Conservation (phyloP, 2,113 vertebrate species). For the Rhegmatorhina hoffmannsi region DNA sequence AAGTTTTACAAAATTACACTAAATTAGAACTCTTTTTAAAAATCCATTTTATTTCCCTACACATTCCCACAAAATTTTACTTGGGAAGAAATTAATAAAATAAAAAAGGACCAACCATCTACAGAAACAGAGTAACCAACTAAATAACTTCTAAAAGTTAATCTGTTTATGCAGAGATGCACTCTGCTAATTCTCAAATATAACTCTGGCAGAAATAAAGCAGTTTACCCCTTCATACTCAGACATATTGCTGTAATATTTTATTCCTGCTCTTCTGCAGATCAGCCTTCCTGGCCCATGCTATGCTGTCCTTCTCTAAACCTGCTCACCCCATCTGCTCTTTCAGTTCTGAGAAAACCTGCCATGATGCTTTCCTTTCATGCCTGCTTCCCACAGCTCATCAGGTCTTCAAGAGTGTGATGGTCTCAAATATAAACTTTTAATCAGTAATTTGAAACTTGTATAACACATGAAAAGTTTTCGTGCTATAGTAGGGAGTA, state of each 20-base stretch:
- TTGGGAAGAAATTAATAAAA: neutral
- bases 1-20: neutral
- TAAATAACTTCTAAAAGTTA: neutral
- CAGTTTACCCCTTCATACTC: neutral
- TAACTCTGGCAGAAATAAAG: neutral
- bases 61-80: neutral
- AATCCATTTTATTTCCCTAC: accelerated
- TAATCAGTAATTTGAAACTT: neutral
- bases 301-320: neutral
- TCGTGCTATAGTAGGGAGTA: neutral
- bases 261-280: neutral
- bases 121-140: neutral
- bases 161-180: neutral
- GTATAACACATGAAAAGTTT: neutral
- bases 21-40: neutral
- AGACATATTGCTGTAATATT: neutral
- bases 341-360: neutral
- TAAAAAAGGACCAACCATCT: neutral
- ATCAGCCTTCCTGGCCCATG: neutral
- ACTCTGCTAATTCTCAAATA: neutral
- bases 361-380: neutral
- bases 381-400: neutral
- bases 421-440: neutral
- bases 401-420: neutral
- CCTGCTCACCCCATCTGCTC: neutral